A percentile compares a stretch with the other conserved stretches of the same genome.
Conservation (phyloP, 2,113 vertebrate species). For the Heterocephalus glaber region DNA sequence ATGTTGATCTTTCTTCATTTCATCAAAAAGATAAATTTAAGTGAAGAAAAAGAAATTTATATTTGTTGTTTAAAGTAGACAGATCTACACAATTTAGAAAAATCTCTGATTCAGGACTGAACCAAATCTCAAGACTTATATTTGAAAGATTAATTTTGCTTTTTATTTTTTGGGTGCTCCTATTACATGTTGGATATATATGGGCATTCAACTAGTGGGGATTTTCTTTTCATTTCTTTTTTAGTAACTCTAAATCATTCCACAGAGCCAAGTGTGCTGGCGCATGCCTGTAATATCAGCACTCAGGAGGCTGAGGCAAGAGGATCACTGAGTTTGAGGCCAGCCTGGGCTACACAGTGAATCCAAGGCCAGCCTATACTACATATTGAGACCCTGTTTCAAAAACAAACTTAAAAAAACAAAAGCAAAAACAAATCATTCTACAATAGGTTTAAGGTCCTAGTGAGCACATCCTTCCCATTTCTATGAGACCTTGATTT, state of each 20-base stretch:
- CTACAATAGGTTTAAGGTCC: not conserved
- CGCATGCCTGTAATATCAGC: too few relatives aligned
- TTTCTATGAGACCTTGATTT: conserved; percentile 9
- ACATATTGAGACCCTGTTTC: not conserved
- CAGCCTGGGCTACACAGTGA: not conserved
- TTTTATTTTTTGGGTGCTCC: not conserved
- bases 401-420: not conserved
- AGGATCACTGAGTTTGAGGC: not conserved
- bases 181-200: not conserved
- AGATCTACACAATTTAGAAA: not conserved
- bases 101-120: not conserved
- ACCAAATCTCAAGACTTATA: not conserved
- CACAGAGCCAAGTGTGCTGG: not conserved
- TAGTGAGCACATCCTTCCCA: conserved; percentile 16
- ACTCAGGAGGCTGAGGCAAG: not conserved
- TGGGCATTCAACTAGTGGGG: not conserved
- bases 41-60: not conserved
- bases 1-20: not conserved
- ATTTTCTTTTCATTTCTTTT: not conserved
- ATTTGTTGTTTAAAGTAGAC: not conserved
- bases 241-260: not conserved
- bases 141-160: conserved; percentile 25
- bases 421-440: not conserved
- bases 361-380: not conserved
- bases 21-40: conserved; percentile 23